Conservation (phyloP, 37 sponge, comb jelly and placozoan species). For the Cliona cf. orientalis region DNA sequence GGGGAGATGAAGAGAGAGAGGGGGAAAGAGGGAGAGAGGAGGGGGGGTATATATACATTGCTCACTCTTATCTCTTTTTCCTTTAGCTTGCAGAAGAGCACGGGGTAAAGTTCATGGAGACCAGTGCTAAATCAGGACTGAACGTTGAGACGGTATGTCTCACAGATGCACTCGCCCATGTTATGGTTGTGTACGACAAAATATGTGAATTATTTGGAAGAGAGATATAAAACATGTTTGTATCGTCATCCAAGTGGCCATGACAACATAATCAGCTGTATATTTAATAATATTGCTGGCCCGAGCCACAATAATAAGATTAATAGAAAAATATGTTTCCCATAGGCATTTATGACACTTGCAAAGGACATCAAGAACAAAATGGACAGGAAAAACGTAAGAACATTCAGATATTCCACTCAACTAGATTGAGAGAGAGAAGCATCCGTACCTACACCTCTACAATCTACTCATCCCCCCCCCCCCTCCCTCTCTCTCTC, state of each 20-base stretch:
- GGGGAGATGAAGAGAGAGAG: neutral
- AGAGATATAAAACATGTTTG: too few species aligned
- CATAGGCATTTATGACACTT: conserved; percentile 87
- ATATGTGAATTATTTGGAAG: too few species aligned
- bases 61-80: neutral
- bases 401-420: neutral
- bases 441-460: neutral
- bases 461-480: neutral
- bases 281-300: neutral
- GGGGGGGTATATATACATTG: neutral
- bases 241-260: too few species aligned
- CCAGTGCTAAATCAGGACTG: conserved; percentile 94
- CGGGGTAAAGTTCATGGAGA: conserved; percentile 96
- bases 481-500: conserved; percentile 1
- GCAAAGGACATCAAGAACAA: conserved; percentile 98
- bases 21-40: neutral
- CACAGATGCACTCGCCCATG: neutral
- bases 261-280: neutral
- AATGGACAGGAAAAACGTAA: conserved; percentile 91
- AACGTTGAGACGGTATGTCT: conserved; percentile 95
- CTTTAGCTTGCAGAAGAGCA: conserved; percentile 93
- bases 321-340: neutral
- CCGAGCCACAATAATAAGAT: neutral
- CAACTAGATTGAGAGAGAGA: neutral
- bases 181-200: neutral